phyloP scores from a whole-genome alignment of 2,888 invertebrate species.

The Halocaridina rubra region DNA sequence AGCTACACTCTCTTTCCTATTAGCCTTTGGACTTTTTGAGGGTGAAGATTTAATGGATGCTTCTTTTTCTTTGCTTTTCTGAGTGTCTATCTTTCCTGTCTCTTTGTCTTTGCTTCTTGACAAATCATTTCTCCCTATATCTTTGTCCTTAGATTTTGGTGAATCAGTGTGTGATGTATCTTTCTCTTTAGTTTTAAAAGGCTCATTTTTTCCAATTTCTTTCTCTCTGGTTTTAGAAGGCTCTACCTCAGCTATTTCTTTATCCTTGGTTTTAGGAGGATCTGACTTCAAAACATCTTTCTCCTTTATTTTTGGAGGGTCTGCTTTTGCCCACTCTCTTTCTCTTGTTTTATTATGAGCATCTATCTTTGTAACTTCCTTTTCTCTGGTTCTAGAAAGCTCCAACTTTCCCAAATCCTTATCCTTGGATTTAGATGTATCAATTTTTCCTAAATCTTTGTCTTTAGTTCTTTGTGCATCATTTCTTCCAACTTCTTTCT shows the following conservation, averaged over 20 bases:
- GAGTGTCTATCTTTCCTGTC: constrained; percentile 5
- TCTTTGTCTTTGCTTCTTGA: too few relatives aligned
- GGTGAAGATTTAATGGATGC: constrained; percentile 8
- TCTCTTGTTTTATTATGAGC: too few relatives aligned
- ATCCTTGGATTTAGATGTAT: too few relatives aligned
- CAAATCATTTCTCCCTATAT: too few relatives aligned
- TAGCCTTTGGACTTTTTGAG: constrained; percentile 28
- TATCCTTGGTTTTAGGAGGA: too few relatives aligned
- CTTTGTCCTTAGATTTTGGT: too few relatives aligned
- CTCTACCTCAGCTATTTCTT: constrained; percentile 37
- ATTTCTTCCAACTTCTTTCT: not conserved
- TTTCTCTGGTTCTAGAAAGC: too few relatives aligned
- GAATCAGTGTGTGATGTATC: not conserved
- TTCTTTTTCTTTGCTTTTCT: not conserved
- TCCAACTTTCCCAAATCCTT: too few relatives aligned
- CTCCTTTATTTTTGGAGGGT: constrained; percentile 21
- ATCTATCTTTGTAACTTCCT: too few relatives aligned
- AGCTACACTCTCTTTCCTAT: constrained; percentile 40
- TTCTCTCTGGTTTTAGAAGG: constrained; percentile 15
- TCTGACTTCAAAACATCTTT: too few relatives aligned
- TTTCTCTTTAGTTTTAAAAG: not conserved
- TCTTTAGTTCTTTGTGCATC: not conserved
- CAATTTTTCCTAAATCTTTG: not conserved
- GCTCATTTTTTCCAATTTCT: not conserved
- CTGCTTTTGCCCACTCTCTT: not conserved